Evolutionary conservation across 2,888 invertebrate genomes (phyloP), one percentile per base, ranked within the genome.

Genomic region (Hofmannophila pseudospretella): DNA sequence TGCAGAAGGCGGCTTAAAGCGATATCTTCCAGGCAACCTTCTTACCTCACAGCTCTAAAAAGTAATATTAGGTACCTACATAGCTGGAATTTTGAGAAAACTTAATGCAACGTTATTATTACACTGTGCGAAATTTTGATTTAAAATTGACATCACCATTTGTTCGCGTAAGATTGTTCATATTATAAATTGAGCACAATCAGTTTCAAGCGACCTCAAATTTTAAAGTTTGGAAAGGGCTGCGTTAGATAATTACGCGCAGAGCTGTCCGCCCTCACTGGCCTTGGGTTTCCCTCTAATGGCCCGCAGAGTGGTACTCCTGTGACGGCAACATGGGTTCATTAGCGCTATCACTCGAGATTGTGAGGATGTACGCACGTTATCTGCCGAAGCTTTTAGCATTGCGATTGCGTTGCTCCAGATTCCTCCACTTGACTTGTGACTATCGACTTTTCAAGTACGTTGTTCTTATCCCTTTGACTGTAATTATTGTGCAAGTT

Each of bases 301-400:
- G 74, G 60, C 52, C 51, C 54, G 54, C 64, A 65, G 65, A 67
- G 73, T 70, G 72, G 76, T 67, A 74, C 66, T 68, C 66, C 65
- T 70, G 75, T 71, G 81, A 81, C 79, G 67, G 70, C 67, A 54
- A 80, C 82, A 81, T 68, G 72, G 75, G 74, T 84, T 85, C 82
- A 84, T 84, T 85, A 85, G 74, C 68, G 77, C 71, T 81, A 84
- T 82, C 84, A 73, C 70, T 63, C 53, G 58, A 71, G 78, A 75
- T 74, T 67, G 68, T 62, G 57, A 57, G 65, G 63, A 64, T 60
- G 67, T 67, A 59, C 60, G 59, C 61, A 53, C 58, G 61, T 75
- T 81, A 84, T 84, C 84, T 75, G 49, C 51, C 49, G 60, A 74
- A 66, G 84, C 84, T 81, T 78, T 84, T 84, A 82, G 69, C 74